These are phyloP conservation scores for Catalaphyllia jardinei DNA, from an alignment of 64 coral and sea anemone species.

Conservation along the genomic window DNA sequence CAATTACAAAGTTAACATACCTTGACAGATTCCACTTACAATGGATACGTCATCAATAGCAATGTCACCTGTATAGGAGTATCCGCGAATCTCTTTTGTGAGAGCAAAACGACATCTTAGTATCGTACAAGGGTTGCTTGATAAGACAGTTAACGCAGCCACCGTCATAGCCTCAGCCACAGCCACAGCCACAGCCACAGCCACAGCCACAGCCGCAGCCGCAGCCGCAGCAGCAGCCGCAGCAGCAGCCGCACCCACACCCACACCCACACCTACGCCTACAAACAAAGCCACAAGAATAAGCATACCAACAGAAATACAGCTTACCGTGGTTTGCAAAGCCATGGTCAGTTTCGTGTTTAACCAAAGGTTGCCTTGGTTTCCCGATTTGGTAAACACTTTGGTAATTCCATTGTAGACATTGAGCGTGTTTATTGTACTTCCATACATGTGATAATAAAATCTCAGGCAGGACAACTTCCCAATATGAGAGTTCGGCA, in stretches of 20 bases:
- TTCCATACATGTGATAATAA: conserved; percentile 58
- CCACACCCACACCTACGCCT: no score
- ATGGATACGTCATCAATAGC: not conserved
- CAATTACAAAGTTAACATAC: not conserved
- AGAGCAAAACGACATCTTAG: no score
- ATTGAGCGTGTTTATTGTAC: not conserved
- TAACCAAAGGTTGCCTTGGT: conserved; percentile 30
- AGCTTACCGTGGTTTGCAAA: not conserved
- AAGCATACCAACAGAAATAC: not conserved
- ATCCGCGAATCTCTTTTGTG: no score
- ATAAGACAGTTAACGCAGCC: no score
- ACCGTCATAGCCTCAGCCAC: no score
- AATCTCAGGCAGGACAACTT: not conserved
- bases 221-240: no score
- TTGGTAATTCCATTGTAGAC: conserved; percentile 17
- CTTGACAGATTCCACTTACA: not conserved
- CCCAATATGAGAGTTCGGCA: not conserved
- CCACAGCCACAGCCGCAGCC: no score
- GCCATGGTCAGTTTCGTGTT: not conserved
- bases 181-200: no score
- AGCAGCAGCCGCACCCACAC: no score
- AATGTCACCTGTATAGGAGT: not conserved
- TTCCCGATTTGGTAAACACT: conserved; percentile 21
- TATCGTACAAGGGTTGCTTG: no score
- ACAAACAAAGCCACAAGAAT: no score